Evolutionary conservation across 2,113 vertebrate species (phyloP), one percentile per base, ranked within the genome.

Genomic region (Salvelinus alpinus): DNA sequence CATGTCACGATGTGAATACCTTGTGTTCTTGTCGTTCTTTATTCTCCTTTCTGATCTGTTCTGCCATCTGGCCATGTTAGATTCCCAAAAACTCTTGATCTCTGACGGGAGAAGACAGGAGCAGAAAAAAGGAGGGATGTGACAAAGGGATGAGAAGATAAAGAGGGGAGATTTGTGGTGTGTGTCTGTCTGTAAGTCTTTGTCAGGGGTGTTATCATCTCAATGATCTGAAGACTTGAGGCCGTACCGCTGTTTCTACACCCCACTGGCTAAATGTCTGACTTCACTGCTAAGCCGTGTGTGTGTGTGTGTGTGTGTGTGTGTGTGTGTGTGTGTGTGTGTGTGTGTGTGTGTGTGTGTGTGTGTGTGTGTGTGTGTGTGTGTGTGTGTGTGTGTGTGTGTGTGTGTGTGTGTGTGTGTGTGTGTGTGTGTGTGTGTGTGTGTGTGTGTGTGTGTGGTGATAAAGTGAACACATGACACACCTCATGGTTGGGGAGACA

Each of bases 71-170:
- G 47, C 76, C 69, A 57, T 72, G 27, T 79, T 66, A 71, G 79
- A 80, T 82, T 75, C 82, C 72, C 70, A 20, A 71, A 6, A 68
- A 69, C 70, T 84, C 68, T 77, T 70, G 74, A 71, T 83, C 80
- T 24, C 75, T 72, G 64, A n/a, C 22, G 48, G 66, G 48, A 20
- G 18, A 64, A 80, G 79, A 84, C 74, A 67, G 74, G 74, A 47
- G 78, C 12, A 68, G 71, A 76, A 75, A 70, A 68, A 68, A 47
- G 62, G 20, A 78, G 20, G 14, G 64, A 44, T 38, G 71, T 65
- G 69, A 73, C 64, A 31, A 34, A 74, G 34, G 12, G 70, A 38
- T 44, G 38, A 44, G 9, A 2, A 44, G 38, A 20, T 6, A 57
- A 20, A 57, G 51, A 57, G 16, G 51, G 54, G 4, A 44, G 38